These are phyloP conservation scores for Chanos chanos DNA, from an alignment of 2,797 vertebrate genomes.

Conservation along the genomic window DNA sequence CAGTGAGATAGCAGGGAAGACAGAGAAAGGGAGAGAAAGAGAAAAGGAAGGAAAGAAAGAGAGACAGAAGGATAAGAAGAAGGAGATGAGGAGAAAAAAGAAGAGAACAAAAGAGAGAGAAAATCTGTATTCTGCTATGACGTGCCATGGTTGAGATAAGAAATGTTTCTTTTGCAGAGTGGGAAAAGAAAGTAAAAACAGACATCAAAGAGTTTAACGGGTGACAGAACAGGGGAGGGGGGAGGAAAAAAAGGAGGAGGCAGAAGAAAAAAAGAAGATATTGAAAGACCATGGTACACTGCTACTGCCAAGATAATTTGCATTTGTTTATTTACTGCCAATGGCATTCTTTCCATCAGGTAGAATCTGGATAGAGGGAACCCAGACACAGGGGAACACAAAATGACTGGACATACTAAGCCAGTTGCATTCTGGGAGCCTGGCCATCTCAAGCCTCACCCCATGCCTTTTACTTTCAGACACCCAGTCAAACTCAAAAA, in stretches of 20 bases:
- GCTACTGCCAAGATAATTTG: slow-evolving; percentile 47
- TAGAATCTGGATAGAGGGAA: slow-evolving; percentile 56
- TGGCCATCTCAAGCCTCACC: slow-evolving; percentile 16
- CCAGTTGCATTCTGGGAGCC: slow-evolving; percentile 71
- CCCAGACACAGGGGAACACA: slow-evolving; percentile 61
- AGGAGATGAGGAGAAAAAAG: not conserved
- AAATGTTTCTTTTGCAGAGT: slow-evolving; percentile 31
- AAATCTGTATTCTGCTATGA: slow-evolving; percentile 33
- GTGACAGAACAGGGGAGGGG: slow-evolving; percentile 9
- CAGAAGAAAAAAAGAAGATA: slow-evolving; percentile 38
- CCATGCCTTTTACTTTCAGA: not conserved
- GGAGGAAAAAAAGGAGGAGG: slow-evolving; percentile 12
- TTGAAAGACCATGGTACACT: slow-evolving; percentile 39
- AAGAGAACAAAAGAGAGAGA: slow-evolving; percentile 1
- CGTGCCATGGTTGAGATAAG: slow-evolving; percentile 30
- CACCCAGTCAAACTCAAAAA: not conserved
- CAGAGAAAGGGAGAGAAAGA: not conserved
- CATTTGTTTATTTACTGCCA: slow-evolving; percentile 61
- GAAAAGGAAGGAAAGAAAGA: not conserved
- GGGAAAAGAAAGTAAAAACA: slow-evolving; percentile 41
- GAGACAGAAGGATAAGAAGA: not conserved
- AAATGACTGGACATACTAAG: slow-evolving; percentile 61
- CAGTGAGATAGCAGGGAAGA: not conserved
- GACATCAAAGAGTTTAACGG: slow-evolving; percentile 55
- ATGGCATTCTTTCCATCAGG: slow-evolving; percentile 58